Percentiles rank a stretch among this genome's conserved stretches.
Evolutionary conservation across 2,888 invertebrate species (phyloP).

Genomic region (Reticulitermes lucifugus): DNA sequence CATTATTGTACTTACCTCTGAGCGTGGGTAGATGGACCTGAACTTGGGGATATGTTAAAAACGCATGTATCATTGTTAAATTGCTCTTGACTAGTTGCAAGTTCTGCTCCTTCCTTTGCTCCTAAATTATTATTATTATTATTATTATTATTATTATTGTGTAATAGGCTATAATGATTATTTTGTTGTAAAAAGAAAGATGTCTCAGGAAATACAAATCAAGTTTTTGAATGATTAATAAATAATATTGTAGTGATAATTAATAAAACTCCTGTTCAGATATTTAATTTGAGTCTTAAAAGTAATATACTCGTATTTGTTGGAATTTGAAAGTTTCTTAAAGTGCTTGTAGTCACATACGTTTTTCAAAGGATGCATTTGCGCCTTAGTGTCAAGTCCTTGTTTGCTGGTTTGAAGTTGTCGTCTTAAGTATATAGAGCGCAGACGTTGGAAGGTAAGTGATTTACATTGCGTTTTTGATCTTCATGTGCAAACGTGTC

Average conservation of each 20-base stretch:
- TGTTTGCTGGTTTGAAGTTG: no score
- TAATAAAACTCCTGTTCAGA: background rate
- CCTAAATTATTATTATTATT: background rate
- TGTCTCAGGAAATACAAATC: background rate
- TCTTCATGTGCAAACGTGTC: no score
- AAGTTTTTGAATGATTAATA: background rate
- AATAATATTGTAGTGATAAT: background rate
- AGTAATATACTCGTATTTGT: background rate
- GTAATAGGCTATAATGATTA: conserved; percentile 4
- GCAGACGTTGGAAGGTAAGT: no score
- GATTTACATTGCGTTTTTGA: no score
- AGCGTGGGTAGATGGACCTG: background rate
- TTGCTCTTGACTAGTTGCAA: background rate
- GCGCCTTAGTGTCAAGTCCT: no score
- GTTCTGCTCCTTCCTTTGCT: background rate
- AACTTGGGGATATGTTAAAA: background rate
- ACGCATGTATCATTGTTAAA: background rate
- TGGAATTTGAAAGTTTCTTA: background rate
- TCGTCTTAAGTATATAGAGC: no score
- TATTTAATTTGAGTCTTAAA: conserved; percentile 9
- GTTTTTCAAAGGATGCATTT: no score
- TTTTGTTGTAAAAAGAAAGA: background rate
- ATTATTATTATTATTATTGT: background rate
- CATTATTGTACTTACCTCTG: background rate
- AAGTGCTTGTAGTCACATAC: background rate